Evolutionary conservation across 2,113 vertebrate genomes (phyloP).

Genomic region (Apodemus speciosus): DNA sequence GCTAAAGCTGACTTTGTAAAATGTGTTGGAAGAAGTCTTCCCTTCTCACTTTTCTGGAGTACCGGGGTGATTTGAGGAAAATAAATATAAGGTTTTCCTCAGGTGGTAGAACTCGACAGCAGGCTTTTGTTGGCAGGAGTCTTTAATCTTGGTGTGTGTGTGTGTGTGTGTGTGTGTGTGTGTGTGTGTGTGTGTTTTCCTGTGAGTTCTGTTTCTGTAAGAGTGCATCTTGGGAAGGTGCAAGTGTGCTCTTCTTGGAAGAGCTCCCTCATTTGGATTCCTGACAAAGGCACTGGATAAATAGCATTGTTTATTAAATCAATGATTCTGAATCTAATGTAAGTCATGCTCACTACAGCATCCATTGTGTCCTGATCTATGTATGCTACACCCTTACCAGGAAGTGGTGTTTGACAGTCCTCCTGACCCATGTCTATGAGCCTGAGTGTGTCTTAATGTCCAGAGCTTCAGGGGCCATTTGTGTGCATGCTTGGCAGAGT

Average conservation of each 20-base stretch:
- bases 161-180: neutral
- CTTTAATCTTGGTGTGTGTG: neutral
- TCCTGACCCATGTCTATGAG: neutral
- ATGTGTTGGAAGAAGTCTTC: neutral
- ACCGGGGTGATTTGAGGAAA: neutral
- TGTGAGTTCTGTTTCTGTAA: neutral
- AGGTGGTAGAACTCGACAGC: neutral
- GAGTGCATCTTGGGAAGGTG: neutral
- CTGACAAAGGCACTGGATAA: neutral
- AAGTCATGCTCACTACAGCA: accelerated
- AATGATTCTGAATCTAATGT: neutral
- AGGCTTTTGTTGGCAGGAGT: neutral
- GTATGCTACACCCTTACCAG: accelerated
- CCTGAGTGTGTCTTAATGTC: accelerated
- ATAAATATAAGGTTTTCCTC: neutral
- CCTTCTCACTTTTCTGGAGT: neutral
- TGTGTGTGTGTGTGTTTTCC: neutral
- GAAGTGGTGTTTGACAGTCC: accelerated
- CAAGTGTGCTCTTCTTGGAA: no score
- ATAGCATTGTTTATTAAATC: accelerated
- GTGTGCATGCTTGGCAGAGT: accelerated
- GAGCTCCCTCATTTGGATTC: neutral
- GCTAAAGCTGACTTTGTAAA: neutral
- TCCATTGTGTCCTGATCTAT: accelerated
- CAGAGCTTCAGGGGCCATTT: neutral